Evolutionary conservation across 2,888 invertebrate species (phyloP).

Genomic region (Allygus modestus): DNA sequence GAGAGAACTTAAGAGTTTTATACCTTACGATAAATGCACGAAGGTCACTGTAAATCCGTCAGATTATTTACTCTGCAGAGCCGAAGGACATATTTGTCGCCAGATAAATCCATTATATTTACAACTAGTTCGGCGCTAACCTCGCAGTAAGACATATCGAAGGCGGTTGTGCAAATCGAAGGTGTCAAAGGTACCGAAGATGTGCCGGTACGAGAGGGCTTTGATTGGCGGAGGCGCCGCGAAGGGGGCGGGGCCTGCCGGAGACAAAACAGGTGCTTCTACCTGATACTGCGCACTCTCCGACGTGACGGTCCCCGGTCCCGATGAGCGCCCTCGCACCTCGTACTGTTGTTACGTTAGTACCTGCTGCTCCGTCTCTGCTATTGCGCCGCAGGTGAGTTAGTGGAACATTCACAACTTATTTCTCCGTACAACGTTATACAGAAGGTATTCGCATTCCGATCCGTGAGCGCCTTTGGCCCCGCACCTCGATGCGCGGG

Average conservation of each 20-base stretch:
- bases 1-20: too few relatives aligned
- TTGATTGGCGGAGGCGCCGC: background rate
- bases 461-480: too few relatives aligned
- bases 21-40: too few relatives aligned
- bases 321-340: background rate
- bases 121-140: background rate
- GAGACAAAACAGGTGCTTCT: slow-evolving; percentile 48
- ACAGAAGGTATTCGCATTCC: background rate
- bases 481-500: background rate
- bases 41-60: too few relatives aligned
- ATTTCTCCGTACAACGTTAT: background rate
- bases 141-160: background rate
- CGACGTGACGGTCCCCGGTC: background rate
- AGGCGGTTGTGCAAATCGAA: background rate
- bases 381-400: background rate
- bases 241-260: slow-evolving; percentile 3
- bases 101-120: slow-evolving; percentile 2
- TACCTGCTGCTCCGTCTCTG: background rate
- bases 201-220: background rate
- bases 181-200: slow-evolving; percentile 1
- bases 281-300: slow-evolving; percentile 29
- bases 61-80: background rate
- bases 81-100: background rate
- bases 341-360: too few relatives aligned
- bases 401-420: too few relatives aligned